Base-by-base conservation (phyloP, 1,140 invertebrate species). In the Cyclina sinensis region DNA sequence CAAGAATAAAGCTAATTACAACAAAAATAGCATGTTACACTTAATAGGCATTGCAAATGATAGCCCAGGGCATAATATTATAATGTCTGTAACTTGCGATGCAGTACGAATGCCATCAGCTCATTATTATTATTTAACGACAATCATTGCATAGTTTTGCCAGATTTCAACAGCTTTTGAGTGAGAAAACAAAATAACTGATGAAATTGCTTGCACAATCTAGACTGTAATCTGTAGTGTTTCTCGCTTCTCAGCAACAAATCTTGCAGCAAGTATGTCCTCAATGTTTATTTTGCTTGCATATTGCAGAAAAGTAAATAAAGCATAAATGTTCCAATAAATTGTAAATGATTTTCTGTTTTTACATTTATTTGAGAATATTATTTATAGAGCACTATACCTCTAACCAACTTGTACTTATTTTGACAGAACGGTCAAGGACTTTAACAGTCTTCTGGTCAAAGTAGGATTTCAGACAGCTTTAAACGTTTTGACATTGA, bases 41-140 rank as follows among this genome's bases (percentile, higher is more conserved):
- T 46, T 46, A 9, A 43, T n/a, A 54, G 21, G 51, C 51, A 7
- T 11, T 54, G 12, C 12, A 54, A 54, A 54, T 54, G 18, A 54
- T 18, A n/a, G 51, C 21, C 51, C 21, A 18, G 9, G 4, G 51
- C 21, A 18, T 54, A 16, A 9, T 46, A 46, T 46, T 46, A 46
- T n/a, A n/a, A n/a, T n/a, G n/a, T n/a, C 51, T 57, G 51, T 57
- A 14, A 62, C 24, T n/a, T 62, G 43, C 43, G 27, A 62, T 62
- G 57, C 24, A 27, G 2, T 27, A 62, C 27, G 57, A 27, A 62
- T 27, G 18, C 57, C n/a, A 27, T n/a, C 24, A 27, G 51, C n/a
- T 57, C 14, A 57, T 57, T 57, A 57, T n/a, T 57, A 57, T 57
- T n/a, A 57, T 57, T 57, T 57, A 57, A 57, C n/a, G 5, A 57